Percentiles rank a stretch among this genome's conserved stretches.
phyloP scores from a whole-genome alignment of 2,797 vertebrate species.

The Paedocypris micromegethes region DNA sequence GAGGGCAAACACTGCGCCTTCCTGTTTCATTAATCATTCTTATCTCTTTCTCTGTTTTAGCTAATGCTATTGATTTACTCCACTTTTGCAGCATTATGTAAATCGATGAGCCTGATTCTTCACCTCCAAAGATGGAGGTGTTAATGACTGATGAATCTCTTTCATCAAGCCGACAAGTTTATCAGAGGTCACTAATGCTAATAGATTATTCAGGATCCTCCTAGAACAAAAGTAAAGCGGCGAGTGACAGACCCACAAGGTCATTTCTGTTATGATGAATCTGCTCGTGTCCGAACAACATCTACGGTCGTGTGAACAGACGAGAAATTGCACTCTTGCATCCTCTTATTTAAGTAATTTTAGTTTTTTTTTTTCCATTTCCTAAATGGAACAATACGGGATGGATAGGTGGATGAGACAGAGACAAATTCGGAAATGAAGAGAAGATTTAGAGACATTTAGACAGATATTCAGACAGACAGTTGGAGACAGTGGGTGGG shows the following conservation, averaged over 20 bases:
- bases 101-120: constrained; percentile 54
- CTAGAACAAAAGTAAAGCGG: constrained; percentile 35
- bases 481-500: too few relatives aligned
- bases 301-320: not conserved
- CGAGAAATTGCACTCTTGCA: not conserved
- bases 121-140: constrained; percentile 32
- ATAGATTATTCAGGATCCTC: constrained; percentile 38
- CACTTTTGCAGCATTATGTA: constrained; percentile 58
- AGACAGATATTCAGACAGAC: too few relatives aligned
- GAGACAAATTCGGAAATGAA: too few relatives aligned
- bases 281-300: too few relatives aligned
- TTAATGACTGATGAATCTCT: constrained; percentile 49
- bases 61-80: constrained; percentile 57
- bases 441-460: too few relatives aligned
- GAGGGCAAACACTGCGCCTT: constrained; percentile 31
- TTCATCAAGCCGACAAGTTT: constrained; percentile 51
- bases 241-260: constrained; percentile 34
- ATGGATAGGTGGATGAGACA: too few relatives aligned
- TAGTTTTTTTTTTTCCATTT: too few relatives aligned
- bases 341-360: too few relatives aligned
- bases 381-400: too few relatives aligned
- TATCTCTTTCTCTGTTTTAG: constrained; percentile 50
- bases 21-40: constrained; percentile 49
- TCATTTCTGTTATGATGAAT: constrained; percentile 26
- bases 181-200: constrained; percentile 45